These are phyloP conservation scores for Epinephelus fuscoguttatus DNA, from an alignment of 2,113 vertebrate genomes.

Conservation along the genomic window DNA sequence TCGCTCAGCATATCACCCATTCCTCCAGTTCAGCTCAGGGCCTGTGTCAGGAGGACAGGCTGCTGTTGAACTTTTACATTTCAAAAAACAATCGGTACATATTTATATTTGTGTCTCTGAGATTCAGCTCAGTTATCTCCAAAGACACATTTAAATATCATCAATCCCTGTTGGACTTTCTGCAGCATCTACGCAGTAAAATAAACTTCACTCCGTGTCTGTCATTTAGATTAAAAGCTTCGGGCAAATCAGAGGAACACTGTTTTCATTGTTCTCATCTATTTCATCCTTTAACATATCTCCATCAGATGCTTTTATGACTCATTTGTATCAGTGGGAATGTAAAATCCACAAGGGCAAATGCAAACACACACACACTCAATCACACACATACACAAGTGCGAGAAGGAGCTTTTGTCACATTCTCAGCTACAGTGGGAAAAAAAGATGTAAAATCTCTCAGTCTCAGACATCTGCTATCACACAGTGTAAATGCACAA, in stretches of 20 bases:
- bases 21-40: constrained; percentile 26
- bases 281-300: constrained; percentile 12
- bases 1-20: constrained; percentile 34
- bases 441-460: constrained; percentile 49
- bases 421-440: constrained; percentile 24
- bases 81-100: background rate
- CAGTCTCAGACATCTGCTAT: constrained; percentile 47
- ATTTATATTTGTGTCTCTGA: background rate
- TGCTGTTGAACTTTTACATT: background rate
- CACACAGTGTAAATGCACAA: constrained; percentile 48
- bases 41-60: background rate
- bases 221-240: constrained; percentile 39
- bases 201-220: background rate
- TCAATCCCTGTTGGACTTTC: background rate
- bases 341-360: constrained; percentile 27
- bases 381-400: background rate
- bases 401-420: constrained; percentile 43
- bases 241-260: constrained; percentile 5
- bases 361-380: constrained; percentile 17
- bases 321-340: constrained; percentile 31
- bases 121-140: constrained; percentile 1
- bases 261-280: constrained; percentile 19
- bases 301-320: constrained; percentile 21
- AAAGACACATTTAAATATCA: background rate
- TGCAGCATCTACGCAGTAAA: background rate